Conservation (phyloP, 1,140 invertebrate species). For the Calephelis virginiensis region DNA sequence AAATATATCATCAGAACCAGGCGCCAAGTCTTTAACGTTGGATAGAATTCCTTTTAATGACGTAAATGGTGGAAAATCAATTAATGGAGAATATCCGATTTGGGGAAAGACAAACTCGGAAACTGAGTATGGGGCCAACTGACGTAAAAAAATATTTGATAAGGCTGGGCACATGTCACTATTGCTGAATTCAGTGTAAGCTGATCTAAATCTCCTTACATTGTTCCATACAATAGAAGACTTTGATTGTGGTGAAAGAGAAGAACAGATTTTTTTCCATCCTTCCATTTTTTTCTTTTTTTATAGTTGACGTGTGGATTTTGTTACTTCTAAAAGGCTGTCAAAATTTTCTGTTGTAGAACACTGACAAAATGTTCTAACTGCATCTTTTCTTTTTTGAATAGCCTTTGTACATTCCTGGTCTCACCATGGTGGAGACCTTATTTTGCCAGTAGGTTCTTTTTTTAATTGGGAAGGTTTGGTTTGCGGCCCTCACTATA, state of each 20-base stretch:
- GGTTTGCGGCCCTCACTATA: conserved; percentile 13
- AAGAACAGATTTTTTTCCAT: conserved; percentile 30
- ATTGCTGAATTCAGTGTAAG: background rate
- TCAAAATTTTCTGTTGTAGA: conserved; percentile 26
- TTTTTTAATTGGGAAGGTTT: conserved; percentile 21
- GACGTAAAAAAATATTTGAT: conserved; percentile 12
- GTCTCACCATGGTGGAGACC: conserved; percentile 32
- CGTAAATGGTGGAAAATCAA: background rate
- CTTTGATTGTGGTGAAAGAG: conserved; percentile 27
- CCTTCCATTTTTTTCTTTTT: conserved; percentile 30
- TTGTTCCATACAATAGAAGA: conserved; percentile 25
- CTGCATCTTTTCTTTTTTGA: conserved; percentile 28
- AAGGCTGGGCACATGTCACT: background rate
- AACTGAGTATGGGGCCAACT: conserved; percentile 10
- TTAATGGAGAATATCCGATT: background rate
- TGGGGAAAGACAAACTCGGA: background rate
- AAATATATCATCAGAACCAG: conserved; percentile 28
- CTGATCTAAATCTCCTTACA: conserved; percentile 25
- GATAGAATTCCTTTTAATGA: conserved; percentile 26
- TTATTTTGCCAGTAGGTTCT: background rate
- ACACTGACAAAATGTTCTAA: conserved; percentile 25
- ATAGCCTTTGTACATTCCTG: conserved; percentile 29
- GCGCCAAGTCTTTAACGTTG: conserved; percentile 27
- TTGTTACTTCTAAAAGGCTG: conserved; percentile 3
- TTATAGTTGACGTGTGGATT: conserved; percentile 1